Conservation (phyloP, 2,888 invertebrate species). For the Zhengitettix transpicula region DNA sequence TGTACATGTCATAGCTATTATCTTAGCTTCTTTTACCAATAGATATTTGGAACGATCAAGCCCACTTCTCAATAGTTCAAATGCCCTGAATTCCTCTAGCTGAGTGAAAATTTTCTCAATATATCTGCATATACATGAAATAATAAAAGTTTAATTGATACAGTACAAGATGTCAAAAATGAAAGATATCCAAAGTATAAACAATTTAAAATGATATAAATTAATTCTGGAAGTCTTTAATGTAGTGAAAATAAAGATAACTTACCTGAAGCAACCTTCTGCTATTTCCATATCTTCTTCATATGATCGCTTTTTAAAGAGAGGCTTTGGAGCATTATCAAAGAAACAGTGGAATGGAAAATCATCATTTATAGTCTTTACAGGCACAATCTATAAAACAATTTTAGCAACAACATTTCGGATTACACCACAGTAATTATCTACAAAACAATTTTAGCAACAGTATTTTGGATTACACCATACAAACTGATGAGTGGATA, state of each 20-base stretch:
- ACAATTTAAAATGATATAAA: too few species aligned
- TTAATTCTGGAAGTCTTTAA: too few species aligned
- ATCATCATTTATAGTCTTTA: conserved; percentile 47
- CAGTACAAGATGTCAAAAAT: too few species aligned
- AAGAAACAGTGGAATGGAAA: conserved; percentile 95
- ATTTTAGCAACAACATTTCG: too few species aligned
- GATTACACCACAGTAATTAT: too few species aligned
- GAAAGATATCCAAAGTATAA: too few species aligned
- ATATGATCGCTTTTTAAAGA: conserved; percentile 64
- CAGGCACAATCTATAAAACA: conserved; percentile 19
- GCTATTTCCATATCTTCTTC: conserved; percentile 79
- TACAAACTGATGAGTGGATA: too few species aligned
- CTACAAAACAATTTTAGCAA: too few species aligned
- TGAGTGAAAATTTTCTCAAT: conserved; percentile 92
- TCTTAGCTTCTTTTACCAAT: conserved; percentile 95
- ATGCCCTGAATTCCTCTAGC: conserved; percentile 94
- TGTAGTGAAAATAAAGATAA: background rate
- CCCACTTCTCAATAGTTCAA: conserved; percentile 89
- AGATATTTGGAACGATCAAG: conserved; percentile 91
- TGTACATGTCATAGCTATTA: conserved; percentile 99
- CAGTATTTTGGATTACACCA: too few species aligned
- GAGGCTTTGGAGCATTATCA: conserved; percentile 77
- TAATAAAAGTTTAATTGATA: too few species aligned
- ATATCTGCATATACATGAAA: conserved; percentile 44
- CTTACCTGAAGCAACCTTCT: conserved; percentile 69